Conservation (phyloP, 2,113 vertebrate species). For the Paradoxurus hermaphroditus region DNA sequence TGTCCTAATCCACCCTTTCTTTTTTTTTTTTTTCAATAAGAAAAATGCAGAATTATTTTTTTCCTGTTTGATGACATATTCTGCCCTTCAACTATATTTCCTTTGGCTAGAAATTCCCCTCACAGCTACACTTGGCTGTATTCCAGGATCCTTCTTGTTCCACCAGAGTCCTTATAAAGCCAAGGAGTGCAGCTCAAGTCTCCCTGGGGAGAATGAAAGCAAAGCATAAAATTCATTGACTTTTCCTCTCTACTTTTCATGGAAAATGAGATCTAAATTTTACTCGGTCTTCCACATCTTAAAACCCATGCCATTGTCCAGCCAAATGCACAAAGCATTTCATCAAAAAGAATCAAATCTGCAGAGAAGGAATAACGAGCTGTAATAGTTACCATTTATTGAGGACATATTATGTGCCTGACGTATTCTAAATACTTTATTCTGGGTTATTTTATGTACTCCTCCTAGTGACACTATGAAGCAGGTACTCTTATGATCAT, state of each 20-base stretch:
- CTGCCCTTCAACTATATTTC: not conserved
- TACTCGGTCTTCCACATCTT: not conserved
- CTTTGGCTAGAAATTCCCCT: not conserved
- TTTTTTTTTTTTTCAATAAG: not conserved
- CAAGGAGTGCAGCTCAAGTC: not conserved
- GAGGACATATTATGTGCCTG: not conserved
- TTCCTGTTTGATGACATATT: not conserved
- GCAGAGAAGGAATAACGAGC: not conserved
- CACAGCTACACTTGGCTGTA: not conserved
- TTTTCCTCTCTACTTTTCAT: not conserved
- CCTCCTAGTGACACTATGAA: not conserved
- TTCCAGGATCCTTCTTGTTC: not conserved
- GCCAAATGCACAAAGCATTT: not conserved
- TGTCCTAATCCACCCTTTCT: not conserved
- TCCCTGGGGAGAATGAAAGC: not conserved
- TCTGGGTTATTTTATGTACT: not conserved
- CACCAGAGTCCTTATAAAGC: not conserved
- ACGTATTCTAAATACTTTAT: not conserved
- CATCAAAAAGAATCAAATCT: not conserved
- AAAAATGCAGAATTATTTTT: not conserved
- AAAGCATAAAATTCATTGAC: not conserved
- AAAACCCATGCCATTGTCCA: not conserved
- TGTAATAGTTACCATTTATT: not conserved
- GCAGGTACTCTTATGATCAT: not conserved
- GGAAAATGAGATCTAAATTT: not conserved